phyloP scores from a whole-genome alignment of 2,888 invertebrate genomes.

The Buathra laborator region DNA sequence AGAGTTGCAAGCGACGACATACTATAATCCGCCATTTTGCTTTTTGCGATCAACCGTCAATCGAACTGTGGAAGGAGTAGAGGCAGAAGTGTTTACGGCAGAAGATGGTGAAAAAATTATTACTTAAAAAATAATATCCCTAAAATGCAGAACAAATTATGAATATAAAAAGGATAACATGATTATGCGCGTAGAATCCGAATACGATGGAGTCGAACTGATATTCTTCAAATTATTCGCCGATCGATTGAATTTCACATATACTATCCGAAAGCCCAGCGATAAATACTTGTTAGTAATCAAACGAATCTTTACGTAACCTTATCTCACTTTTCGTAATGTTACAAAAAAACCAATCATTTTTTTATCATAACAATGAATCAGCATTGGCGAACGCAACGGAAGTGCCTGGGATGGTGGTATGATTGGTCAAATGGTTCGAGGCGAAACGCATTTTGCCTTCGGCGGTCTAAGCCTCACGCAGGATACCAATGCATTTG shows the following conservation, averaged over 20 bases:
- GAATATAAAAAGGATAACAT: constrained; percentile 30
- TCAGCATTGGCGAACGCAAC: constrained; percentile 77
- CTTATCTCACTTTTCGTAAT: too few species aligned
- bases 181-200: constrained; percentile 62
- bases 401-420: constrained; percentile 78
- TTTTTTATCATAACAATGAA: neutral
- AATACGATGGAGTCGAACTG: constrained; percentile 80
- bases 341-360: too few species aligned
- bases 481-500: constrained; percentile 70
- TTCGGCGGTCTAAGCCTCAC: constrained; percentile 80
- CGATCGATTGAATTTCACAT: constrained; percentile 80
- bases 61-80: constrained; percentile 74
- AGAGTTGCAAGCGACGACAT: constrained; percentile 74
- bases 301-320: too few species aligned
- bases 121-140: too few species aligned
- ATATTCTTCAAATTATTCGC: constrained; percentile 78
- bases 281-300: constrained; percentile 72
- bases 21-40: constrained; percentile 77
- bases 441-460: constrained; percentile 78
- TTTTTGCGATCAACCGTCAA: constrained; percentile 75
- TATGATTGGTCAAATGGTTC: constrained; percentile 75
- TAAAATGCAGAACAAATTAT: neutral
- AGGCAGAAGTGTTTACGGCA: constrained; percentile 73
- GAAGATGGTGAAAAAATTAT: constrained; percentile 68
- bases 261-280: constrained; percentile 75